Evolutionary conservation across 2,888 invertebrate genomes (phyloP).

Genomic region (Brenthis hecate): DNA sequence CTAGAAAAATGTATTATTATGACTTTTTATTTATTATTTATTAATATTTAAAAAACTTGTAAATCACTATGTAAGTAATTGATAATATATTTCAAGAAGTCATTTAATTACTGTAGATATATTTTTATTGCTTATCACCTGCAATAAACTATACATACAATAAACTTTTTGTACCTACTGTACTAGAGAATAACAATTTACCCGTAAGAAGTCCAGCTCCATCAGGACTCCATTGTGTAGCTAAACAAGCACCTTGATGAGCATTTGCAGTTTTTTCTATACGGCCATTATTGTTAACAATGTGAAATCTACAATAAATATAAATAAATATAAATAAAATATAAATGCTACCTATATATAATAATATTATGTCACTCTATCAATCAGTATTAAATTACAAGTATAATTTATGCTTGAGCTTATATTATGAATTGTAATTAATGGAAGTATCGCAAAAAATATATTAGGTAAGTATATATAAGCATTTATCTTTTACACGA

Average conservation of each 20-base stretch:
- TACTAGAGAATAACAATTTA: conserved; percentile 49
- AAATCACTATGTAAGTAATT: too few species aligned
- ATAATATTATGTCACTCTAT: too few species aligned
- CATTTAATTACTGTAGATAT: too few species aligned
- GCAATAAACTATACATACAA: too few species aligned
- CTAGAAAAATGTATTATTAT: conserved; percentile 65
- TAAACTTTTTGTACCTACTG: not conserved
- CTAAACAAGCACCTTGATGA: conserved; percentile 94
- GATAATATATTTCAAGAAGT: too few species aligned
- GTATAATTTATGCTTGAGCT: not conserved
- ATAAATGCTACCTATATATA: not conserved
- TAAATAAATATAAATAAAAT: conserved; percentile 4
- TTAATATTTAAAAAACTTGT: too few species aligned
- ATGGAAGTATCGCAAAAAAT: too few species aligned
- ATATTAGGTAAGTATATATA: not conserved
- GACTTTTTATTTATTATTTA: too few species aligned
- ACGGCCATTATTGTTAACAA: conserved; percentile 93
- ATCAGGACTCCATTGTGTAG: conserved; percentile 96
- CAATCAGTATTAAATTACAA: not conserved
- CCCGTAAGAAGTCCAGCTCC: conserved; percentile 96
- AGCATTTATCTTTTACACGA: too few species aligned
- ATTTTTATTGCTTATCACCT: too few species aligned
- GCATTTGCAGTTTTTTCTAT: conserved; percentile 96
- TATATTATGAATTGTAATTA: too few species aligned
- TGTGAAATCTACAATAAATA: conserved; percentile 85